These are phyloP conservation scores for Gorilla gorilla DNA, from an alignment of 2,113 vertebrate genomes.

Conservation along the genomic window DNA sequence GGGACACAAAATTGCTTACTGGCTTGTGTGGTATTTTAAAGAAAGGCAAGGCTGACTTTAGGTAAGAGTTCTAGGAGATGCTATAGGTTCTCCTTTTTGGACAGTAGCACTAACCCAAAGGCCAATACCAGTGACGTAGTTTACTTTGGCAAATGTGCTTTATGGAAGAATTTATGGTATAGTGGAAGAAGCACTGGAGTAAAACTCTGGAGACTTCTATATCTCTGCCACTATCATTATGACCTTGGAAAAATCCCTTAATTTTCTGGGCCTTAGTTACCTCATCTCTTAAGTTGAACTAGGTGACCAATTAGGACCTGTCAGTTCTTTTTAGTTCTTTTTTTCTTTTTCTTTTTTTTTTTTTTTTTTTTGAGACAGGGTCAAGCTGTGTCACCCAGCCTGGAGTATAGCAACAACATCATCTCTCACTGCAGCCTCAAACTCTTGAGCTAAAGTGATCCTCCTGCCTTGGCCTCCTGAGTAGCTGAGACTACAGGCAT, in stretches of 20 bases:
- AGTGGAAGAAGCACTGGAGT: not conserved
- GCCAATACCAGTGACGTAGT: not conserved
- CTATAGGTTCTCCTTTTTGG: not conserved
- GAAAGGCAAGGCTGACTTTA: not conserved
- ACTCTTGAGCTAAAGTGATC: too few species aligned
- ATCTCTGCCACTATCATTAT: not conserved
- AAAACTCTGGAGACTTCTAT: not conserved
- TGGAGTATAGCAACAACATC: too few species aligned
- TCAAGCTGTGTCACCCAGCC: too few species aligned
- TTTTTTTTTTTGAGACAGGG: too few species aligned
- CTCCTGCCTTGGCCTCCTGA: too few species aligned
- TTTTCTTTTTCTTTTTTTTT: too few species aligned
- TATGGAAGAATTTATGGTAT: not conserved
- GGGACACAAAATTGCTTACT: conserved; percentile 40
- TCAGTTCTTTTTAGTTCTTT: not conserved
- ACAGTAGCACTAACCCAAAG: not conserved
- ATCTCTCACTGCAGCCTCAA: too few species aligned
- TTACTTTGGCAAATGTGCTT: conserved; percentile 5
- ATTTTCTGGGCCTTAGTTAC: not conserved
- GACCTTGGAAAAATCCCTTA: not conserved
- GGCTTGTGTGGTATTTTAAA: not conserved
- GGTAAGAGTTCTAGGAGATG: not conserved
- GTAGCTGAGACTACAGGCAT: too few species aligned
- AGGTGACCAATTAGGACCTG: not conserved
- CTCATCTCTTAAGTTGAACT: not conserved